phyloP scores from a whole-genome alignment of 1,140 invertebrate species.

The Akabosia matsudoensis region DNA sequence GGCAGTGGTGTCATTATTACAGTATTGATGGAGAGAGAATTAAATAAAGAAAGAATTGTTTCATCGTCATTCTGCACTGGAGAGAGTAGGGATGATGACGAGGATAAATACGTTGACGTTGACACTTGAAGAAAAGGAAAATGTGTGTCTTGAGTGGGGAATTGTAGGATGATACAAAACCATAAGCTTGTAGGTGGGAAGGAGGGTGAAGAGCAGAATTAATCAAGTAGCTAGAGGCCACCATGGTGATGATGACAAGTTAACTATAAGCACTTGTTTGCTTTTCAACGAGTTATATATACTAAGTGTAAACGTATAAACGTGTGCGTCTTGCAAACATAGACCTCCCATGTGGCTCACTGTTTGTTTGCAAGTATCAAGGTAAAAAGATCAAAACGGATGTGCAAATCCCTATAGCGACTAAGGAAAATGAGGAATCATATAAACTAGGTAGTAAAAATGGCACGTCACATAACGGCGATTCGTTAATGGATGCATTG shows the following conservation, averaged over 20 bases:
- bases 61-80: neutral
- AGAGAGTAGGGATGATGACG: neutral
- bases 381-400: neutral
- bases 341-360: neutral
- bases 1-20: neutral
- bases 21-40: neutral
- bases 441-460: neutral
- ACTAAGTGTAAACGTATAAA: no score
- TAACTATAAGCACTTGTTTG: constrained; percentile 9
- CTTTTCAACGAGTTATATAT: neutral
- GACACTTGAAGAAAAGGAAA: constrained; percentile 16
- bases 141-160: neutral
- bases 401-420: neutral
- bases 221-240: constrained; percentile 16
- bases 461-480: neutral
- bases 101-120: constrained; percentile 16
- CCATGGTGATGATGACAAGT: neutral
- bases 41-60: neutral
- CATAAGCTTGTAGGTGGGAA: no score
- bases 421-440: neutral
- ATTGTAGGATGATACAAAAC: no score
- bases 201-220: neutral
- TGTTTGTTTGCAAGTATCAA: neutral
- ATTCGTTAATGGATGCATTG: neutral
- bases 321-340: no score